Percentiles rank a stretch among this genome's conserved stretches.
Evolutionary conservation across 2,113 vertebrate species (phyloP).

Genomic region (Dromas ardeola): DNA sequence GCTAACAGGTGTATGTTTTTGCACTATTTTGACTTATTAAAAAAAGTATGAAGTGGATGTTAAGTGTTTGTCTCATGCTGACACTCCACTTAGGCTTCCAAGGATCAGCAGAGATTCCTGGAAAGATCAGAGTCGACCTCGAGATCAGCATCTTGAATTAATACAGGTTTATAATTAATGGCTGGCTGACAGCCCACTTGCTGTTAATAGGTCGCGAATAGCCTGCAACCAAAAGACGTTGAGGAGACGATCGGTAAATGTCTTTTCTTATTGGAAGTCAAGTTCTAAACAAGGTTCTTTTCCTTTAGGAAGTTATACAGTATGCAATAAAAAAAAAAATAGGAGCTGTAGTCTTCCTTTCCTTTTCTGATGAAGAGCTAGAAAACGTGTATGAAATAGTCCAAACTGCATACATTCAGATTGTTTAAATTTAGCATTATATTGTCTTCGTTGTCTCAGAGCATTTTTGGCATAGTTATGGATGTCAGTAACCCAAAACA

Average conservation of each 20-base stretch:
- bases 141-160: neutral
- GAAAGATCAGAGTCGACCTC: neutral
- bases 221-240: neutral
- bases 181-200: neutral
- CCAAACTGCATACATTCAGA: neutral
- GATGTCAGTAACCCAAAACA: neutral
- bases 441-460: neutral
- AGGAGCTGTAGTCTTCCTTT: neutral
- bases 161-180: neutral
- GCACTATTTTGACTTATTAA: neutral
- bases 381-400: neutral
- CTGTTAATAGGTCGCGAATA: rapidly evolving
- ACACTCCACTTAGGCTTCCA: neutral
- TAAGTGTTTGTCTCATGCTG: neutral
- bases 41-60: neutral
- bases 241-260: neutral
- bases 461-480: neutral
- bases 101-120: neutral
- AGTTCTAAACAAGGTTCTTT: neutral
- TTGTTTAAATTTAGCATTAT: neutral
- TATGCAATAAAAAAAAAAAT: neutral
- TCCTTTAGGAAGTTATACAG: neutral
- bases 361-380: neutral
- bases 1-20: neutral
- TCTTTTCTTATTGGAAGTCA: neutral